Evolutionary conservation across 2,888 invertebrate species (phyloP).

Genomic region (Acrobasis consociella): DNA sequence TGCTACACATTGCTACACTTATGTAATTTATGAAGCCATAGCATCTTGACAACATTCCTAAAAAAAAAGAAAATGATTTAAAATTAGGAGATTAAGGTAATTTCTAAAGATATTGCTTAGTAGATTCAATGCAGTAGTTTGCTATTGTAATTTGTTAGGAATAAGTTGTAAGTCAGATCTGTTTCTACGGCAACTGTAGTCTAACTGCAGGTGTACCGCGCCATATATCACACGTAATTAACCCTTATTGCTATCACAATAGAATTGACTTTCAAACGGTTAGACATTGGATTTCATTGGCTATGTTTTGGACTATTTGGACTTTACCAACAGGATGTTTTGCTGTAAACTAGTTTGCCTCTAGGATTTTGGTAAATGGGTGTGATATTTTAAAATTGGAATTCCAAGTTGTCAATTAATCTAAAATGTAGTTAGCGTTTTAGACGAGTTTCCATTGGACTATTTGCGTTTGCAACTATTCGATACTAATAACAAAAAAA

Average conservation of each 20-base stretch:
- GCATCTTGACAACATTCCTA: too few species aligned
- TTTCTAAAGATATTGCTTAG: too few species aligned
- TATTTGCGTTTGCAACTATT: too few species aligned
- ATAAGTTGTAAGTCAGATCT: constrained; percentile 6
- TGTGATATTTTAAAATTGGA: background rate
- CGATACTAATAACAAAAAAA: too few species aligned
- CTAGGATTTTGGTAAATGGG: constrained; percentile 7
- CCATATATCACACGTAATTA: constrained; percentile 17
- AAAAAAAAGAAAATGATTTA: too few species aligned
- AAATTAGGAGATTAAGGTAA: too few species aligned
- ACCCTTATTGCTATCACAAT: constrained; percentile 2
- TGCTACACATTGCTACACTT: too few species aligned
- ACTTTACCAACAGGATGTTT: constrained; percentile 17
- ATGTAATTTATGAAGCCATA: too few species aligned
- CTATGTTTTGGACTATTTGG: constrained; percentile 18
- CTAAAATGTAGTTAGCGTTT: too few species aligned
- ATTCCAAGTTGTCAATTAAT: background rate
- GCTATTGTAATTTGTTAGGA: too few species aligned
- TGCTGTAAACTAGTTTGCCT: constrained; percentile 15
- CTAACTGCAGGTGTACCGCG: constrained; percentile 17
- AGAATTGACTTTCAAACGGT: constrained; percentile 16
- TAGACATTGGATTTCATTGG: background rate
- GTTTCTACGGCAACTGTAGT: constrained; percentile 19
- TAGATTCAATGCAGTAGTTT: too few species aligned
- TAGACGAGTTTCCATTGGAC: too few species aligned